Evolutionary conservation across 2,888 invertebrate genomes (phyloP), one percentile per base, ranked within the genome.

Genomic region (Euplagia quadripunctaria): DNA sequence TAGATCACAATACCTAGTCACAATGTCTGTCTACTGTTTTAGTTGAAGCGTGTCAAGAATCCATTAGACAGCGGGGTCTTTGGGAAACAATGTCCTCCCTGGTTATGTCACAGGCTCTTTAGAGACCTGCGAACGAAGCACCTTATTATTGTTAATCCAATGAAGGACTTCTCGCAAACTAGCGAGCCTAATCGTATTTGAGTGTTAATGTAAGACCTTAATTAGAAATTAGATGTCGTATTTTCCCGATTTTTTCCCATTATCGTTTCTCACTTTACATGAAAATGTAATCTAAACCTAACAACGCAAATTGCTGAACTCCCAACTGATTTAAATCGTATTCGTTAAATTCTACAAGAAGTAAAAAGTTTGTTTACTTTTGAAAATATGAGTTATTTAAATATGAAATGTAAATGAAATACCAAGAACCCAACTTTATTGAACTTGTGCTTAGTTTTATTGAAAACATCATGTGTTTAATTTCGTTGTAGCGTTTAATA

Each of bases 61-160:
- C 83, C 83, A 86, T 86, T 86, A 85, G 12, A 82, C 78, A 80
- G 86, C 79, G 73, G 79, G 87, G 82, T 82, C 82, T 82, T 85
- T 72, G 74, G 70, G 70, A 74, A 77, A 79, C 77, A 82, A 82
- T 68, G 67, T 66, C 73, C 69, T 74, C 66, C 68, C 51, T 66
- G 71, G 68, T 77, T 76, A 71, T 63, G 41, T 43, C 42, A 67
- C 79, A 69, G 68, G 75, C 61, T 64, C 73, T 76, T 69, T 66
- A 76, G 17, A 68, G 71, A 76, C 76, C 72, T 71, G 75, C 64
- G 64, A 70, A 66, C 64, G 61, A 73, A 76, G 66, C 74, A 64
- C 71, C 73, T 31, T 61, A 75, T 82, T 43, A 42, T 72, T 68
- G n/a, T 31, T 68, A 68, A 55, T 55, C 55, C n/a, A 55, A 55